Percentiles rank a stretch among this genome's conserved stretches.
Evolutionary conservation across 2,888 invertebrate genomes (phyloP).

Genomic region (Agrochola macilenta): DNA sequence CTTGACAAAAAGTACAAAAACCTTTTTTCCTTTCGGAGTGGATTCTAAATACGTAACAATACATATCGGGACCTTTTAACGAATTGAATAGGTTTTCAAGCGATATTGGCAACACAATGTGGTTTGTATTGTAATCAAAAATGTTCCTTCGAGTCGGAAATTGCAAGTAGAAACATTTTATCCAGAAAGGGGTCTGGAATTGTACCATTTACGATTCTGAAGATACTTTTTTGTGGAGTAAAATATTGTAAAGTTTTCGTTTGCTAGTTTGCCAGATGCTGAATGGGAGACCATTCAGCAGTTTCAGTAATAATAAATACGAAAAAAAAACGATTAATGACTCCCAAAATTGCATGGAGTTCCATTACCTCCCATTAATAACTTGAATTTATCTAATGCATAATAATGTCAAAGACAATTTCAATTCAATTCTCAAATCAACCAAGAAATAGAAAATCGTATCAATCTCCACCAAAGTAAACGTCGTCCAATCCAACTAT

Average conservation of each 20-base stretch:
- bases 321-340: too few species aligned
- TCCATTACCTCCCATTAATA: too few species aligned
- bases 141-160: constrained; percentile 22
- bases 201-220: constrained; percentile 3
- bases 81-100: constrained; percentile 51
- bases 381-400: not conserved
- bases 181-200: not conserved
- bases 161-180: constrained; percentile 25
- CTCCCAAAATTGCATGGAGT: too few species aligned
- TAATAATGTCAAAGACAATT: not conserved
- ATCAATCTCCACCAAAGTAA: not conserved
- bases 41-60: constrained; percentile 53
- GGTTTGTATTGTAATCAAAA: constrained; percentile 58
- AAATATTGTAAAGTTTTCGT: not conserved
- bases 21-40: constrained; percentile 42
- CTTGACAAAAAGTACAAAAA: constrained; percentile 49
- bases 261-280: not conserved
- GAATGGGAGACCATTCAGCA: too few species aligned
- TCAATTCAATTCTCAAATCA: constrained; percentile 1
- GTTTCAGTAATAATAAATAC: too few species aligned
- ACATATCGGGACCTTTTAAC: constrained; percentile 58
- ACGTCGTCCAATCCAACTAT: constrained; percentile 2
- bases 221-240: not conserved
- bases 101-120: constrained; percentile 49
- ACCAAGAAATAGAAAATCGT: constrained; percentile 8